Percentiles rank a stretch among this genome's conserved stretches.
Conservation (phyloP, 2,113 vertebrate genomes). For the Zosterops lateralis region DNA sequence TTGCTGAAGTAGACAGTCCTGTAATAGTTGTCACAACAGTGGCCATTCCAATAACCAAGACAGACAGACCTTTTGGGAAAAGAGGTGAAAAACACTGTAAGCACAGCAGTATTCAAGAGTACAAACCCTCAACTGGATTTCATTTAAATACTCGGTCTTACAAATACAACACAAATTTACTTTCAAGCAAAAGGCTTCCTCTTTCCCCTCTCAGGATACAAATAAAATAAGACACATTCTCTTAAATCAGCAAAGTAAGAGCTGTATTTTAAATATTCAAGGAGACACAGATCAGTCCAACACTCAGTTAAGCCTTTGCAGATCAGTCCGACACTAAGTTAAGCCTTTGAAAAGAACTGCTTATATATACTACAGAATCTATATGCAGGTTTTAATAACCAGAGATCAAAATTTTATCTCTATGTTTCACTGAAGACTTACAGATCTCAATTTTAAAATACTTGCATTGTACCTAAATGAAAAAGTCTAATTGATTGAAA, state of each 20-base stretch:
- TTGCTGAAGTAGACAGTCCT: constrained; percentile 94
- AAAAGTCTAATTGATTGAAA: neutral
- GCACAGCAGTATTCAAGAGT: neutral
- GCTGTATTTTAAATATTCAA: neutral
- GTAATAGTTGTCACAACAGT: constrained; percentile 97
- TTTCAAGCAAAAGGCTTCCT: neutral
- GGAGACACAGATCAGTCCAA: neutral
- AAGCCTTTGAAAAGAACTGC: neutral
- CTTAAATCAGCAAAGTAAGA: neutral
- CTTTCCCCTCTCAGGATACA: neutral
- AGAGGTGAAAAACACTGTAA: neutral
- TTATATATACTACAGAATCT: neutral
- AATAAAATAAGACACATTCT: neutral
- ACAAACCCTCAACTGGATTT: neutral
- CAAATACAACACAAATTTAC: neutral
- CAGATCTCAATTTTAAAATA: neutral
- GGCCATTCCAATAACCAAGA: constrained; percentile 89
- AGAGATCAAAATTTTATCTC: neutral
- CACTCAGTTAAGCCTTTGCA: neutral
- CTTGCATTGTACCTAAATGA: neutral
- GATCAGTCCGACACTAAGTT: neutral
- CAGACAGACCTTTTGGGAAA: constrained; percentile 77
- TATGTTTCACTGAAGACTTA: neutral
- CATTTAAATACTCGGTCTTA: neutral
- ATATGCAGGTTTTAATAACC: neutral